A percentile compares a stretch with the other conserved stretches of the same genome.
Conservation (phyloP, 2,113 vertebrate genomes). For the Dendrocopos noguchii region DNA sequence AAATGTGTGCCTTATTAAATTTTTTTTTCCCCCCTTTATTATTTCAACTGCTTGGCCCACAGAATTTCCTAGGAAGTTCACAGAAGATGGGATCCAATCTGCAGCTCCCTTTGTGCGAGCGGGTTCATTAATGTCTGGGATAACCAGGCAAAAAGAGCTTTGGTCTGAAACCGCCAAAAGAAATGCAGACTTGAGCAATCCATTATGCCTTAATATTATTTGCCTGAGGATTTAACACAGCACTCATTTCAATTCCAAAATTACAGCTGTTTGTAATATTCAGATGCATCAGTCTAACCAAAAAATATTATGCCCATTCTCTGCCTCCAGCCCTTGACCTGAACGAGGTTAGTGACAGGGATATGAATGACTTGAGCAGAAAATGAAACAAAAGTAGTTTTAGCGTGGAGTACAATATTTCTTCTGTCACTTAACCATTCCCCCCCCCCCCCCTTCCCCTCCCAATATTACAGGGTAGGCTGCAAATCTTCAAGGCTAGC, state of each 20-base stretch:
- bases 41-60: background rate
- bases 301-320: constrained; percentile 54
- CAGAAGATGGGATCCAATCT: background rate
- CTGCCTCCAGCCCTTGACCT: constrained; percentile 78
- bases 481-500: constrained; percentile 73
- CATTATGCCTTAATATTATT: constrained; percentile 29
- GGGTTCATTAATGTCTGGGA: constrained; percentile 1
- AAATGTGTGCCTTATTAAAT: constrained; percentile 9
- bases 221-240: constrained; percentile 40
- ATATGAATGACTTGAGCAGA: constrained; percentile 68
- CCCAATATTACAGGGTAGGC: constrained; percentile 72
- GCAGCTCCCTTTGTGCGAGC: background rate
- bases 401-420: constrained; percentile 71
- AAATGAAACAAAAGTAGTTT: constrained; percentile 75
- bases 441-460: background rate
- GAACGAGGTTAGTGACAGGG: constrained; percentile 77
- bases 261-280: constrained; percentile 60
- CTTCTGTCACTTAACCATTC: constrained; percentile 74
- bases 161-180: background rate
- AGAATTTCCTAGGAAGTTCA: constrained; percentile 6
- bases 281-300: constrained; percentile 44
- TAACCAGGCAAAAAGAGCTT: background rate
- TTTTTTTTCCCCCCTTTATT: background rate
- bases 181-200: constrained; percentile 29
- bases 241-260: constrained; percentile 71